Evolutionary conservation across 2,888 invertebrate genomes (phyloP).

Genomic region (Melinopterus prodromus): DNA sequence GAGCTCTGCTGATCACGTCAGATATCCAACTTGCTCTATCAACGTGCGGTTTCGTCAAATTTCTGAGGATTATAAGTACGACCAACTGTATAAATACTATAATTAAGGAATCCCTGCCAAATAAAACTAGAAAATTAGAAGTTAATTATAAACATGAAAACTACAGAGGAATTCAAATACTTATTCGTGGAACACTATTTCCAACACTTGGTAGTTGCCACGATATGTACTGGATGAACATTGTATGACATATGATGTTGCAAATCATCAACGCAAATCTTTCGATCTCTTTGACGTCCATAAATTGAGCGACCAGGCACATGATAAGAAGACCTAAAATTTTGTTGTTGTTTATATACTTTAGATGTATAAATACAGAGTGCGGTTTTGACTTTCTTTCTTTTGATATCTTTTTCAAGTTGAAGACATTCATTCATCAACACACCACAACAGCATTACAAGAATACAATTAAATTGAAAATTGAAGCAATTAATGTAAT

Average conservation of each 20-base stretch:
- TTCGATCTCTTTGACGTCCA: slow-evolving; percentile 67
- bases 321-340: slow-evolving; percentile 64
- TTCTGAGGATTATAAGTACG: slow-evolving; percentile 52
- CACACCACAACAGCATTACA: too few relatives aligned
- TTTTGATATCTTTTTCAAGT: too few relatives aligned
- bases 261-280: slow-evolving; percentile 66
- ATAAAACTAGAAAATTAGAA: slow-evolving; percentile 49
- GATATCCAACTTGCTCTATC: slow-evolving; percentile 52
- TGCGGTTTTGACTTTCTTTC: too few relatives aligned
- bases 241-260: slow-evolving; percentile 69
- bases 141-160: background rate
- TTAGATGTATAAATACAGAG: too few relatives aligned
- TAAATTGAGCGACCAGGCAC: slow-evolving; percentile 66
- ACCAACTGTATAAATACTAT: slow-evolving; percentile 48
- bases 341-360: too few relatives aligned
- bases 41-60: slow-evolving; percentile 45
- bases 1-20: slow-evolving; percentile 31
- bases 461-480: too few relatives aligned
- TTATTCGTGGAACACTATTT: slow-evolving; percentile 65
- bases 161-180: slow-evolving; percentile 51
- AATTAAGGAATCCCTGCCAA: slow-evolving; percentile 50
- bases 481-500: too few relatives aligned
- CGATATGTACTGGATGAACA: slow-evolving; percentile 69
- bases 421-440: too few relatives aligned
- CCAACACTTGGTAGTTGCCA: slow-evolving; percentile 70